Conservation (phyloP, 2,888 invertebrate genomes). For the Iphiclides podalirius region DNA sequence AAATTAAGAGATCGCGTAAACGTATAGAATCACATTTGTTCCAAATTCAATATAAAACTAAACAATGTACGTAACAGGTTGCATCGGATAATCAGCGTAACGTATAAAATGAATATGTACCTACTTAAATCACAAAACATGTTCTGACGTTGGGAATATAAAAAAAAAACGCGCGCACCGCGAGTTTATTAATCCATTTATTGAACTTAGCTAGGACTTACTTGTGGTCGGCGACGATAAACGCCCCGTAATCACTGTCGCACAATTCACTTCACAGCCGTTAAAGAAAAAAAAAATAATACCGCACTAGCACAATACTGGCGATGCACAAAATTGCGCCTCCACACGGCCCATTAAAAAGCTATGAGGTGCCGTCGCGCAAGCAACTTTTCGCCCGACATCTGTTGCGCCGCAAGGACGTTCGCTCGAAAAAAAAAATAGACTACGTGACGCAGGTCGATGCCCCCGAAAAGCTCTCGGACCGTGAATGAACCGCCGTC, state of each 20-base stretch:
- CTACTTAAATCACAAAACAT: slow-evolving; percentile 14
- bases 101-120: slow-evolving; percentile 4
- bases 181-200: slow-evolving; percentile 8
- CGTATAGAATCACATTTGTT: background rate
- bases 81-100: background rate
- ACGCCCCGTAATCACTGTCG: slow-evolving; percentile 15
- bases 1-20: no score
- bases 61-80: background rate
- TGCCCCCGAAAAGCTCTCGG: slow-evolving; percentile 54
- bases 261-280: slow-evolving; percentile 17
- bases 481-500: slow-evolving; percentile 62
- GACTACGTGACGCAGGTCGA: slow-evolving; percentile 53
- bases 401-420: slow-evolving; percentile 51
- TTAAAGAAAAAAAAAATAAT: slow-evolving; percentile 9
- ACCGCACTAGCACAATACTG: slow-evolving; percentile 9
- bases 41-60: background rate
- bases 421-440: slow-evolving; percentile 45
- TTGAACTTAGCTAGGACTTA: slow-evolving; percentile 17
- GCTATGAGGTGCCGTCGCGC: slow-evolving; percentile 4
- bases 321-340: slow-evolving; percentile 13
- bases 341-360: slow-evolving; percentile 14
- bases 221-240: slow-evolving; percentile 7
- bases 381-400: slow-evolving; percentile 12
- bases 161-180: slow-evolving; percentile 6
- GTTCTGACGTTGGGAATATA: slow-evolving; percentile 11